A percentile compares a stretch with the other conserved stretches of the same genome.
Evolutionary conservation across 2,888 invertebrate genomes (phyloP).

Genomic region (Ophion slaviceki): DNA sequence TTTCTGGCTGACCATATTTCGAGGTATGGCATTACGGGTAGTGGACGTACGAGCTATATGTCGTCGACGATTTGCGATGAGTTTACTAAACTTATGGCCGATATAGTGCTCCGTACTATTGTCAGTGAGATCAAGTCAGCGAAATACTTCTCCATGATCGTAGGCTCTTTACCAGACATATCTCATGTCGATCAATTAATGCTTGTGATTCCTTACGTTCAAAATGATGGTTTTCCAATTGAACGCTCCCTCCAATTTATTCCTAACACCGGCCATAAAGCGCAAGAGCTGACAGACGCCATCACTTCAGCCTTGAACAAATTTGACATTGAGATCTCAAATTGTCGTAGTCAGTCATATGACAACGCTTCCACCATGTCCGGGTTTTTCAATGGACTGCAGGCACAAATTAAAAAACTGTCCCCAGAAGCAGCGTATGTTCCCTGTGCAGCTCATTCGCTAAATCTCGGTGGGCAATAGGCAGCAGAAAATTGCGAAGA

Average conservation of each 20-base stretch:
- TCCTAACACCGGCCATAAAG: slow-evolving; percentile 73
- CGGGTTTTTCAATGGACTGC: slow-evolving; percentile 69
- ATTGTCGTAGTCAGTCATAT: slow-evolving; percentile 70
- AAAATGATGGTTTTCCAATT: slow-evolving; percentile 49
- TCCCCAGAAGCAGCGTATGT: slow-evolving; percentile 59
- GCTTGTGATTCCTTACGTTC: slow-evolving; percentile 70
- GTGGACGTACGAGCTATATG: slow-evolving; percentile 71
- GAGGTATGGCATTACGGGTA: slow-evolving; percentile 71
- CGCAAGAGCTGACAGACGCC: slow-evolving; percentile 67
- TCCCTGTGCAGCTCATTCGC: slow-evolving; percentile 67
- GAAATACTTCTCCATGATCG: slow-evolving; percentile 70
- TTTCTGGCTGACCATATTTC: slow-evolving; percentile 72
- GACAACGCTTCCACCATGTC: slow-evolving; percentile 72
- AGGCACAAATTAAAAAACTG: slow-evolving; percentile 60
- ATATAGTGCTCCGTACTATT: slow-evolving; percentile 65
- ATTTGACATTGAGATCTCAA: slow-evolving; percentile 45
- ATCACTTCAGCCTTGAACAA: slow-evolving; percentile 3
- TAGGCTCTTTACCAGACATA: slow-evolving; percentile 70
- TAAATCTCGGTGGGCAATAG: slow-evolving; percentile 67
- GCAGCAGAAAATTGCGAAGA: slow-evolving; percentile 65
- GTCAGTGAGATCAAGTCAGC: slow-evolving; percentile 50
- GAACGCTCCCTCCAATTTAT: slow-evolving; percentile 69
- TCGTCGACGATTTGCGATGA: slow-evolving; percentile 75
- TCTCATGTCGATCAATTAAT: slow-evolving; percentile 70
- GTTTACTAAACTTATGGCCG: slow-evolving; percentile 73